These are phyloP conservation scores for Peromyscus californicus DNA, from an alignment of 2,113 vertebrate species.

Conservation along the genomic window DNA sequence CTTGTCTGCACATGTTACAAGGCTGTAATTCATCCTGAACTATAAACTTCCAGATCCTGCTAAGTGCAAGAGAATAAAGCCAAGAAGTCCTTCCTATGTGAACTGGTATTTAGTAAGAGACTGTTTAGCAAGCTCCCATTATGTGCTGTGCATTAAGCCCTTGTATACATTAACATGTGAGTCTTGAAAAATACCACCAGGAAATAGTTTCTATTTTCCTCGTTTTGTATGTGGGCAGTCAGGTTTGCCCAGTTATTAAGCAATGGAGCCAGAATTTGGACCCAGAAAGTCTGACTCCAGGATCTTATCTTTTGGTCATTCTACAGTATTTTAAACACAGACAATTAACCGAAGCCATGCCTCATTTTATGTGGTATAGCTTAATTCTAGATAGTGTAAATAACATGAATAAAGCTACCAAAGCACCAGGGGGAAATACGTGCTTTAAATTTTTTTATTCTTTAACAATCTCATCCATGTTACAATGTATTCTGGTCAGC, in stretches of 20 bases:
- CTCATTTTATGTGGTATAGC: not conserved
- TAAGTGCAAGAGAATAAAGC: not conserved
- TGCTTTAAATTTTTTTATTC: not conserved
- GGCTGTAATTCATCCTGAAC: not conserved
- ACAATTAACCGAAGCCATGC: not conserved
- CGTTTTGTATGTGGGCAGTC: not conserved
- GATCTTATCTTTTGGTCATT: not conserved
- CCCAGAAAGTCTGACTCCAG: not conserved
- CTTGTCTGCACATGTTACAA: not conserved
- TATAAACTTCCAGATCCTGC: not conserved
- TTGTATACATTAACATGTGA: not conserved
- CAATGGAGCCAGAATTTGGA: not conserved
- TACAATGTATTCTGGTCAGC: not conserved
- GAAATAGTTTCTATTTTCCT: no score
- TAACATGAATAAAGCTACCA: constrained; percentile 26
- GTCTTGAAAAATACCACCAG: not conserved
- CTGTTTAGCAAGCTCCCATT: not conserved
- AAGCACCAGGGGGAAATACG: not conserved
- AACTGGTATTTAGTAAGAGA: not conserved
- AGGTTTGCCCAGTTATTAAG: not conserved
- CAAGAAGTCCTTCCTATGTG: not conserved
- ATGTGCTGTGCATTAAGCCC: not conserved
- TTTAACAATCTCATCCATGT: not conserved
- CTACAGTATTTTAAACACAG: not conserved
- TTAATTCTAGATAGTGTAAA: constrained; percentile 4